phyloP scores from a whole-genome alignment of 2,888 invertebrate genomes.

The Drosophila seclusa region DNA sequence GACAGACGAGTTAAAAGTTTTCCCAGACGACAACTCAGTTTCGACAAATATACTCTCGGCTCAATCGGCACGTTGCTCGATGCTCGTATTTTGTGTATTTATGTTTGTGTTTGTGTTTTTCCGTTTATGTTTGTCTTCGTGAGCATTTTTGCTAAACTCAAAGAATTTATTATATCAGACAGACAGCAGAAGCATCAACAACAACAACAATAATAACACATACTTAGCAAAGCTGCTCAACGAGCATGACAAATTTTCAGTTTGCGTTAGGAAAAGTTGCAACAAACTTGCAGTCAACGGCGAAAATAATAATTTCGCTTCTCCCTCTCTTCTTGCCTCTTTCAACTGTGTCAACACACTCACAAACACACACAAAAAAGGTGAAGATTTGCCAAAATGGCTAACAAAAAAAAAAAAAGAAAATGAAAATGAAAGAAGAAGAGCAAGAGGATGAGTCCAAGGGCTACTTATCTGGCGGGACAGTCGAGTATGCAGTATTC shows the following conservation, averaged over 20 bases:
- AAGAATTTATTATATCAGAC: slow-evolving; percentile 76
- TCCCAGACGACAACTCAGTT: slow-evolving; percentile 57
- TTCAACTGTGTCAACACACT: slow-evolving; percentile 41
- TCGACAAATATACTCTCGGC: slow-evolving; percentile 20
- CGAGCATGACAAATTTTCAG: slow-evolving; percentile 80
- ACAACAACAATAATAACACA: slow-evolving; percentile 29
- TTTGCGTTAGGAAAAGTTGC: slow-evolving; percentile 74
- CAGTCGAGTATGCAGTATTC: slow-evolving; percentile 46
- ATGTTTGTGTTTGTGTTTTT: slow-evolving; percentile 40
- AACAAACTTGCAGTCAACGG: slow-evolving; percentile 74
- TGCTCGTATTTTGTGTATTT: slow-evolving; percentile 58
- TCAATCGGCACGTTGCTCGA: slow-evolving; percentile 5
- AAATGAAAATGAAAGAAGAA: slow-evolving; percentile 4
- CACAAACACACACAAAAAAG: slow-evolving; percentile 15
- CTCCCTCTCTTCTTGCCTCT: slow-evolving; percentile 28
- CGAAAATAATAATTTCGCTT: slow-evolving; percentile 67
- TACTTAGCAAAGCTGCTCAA: slow-evolving; percentile 65
- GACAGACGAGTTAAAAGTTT: slow-evolving; percentile 77
- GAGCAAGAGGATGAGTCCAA: slow-evolving; percentile 24
- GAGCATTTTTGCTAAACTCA: slow-evolving; percentile 74
- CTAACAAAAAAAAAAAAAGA: slow-evolving; percentile 31
- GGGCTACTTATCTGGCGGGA: slow-evolving; percentile 69
- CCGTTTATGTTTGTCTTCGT: slow-evolving; percentile 56
- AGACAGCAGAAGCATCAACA: slow-evolving; percentile 16
- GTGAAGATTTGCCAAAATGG: slow-evolving; percentile 23